phyloP scores from a whole-genome alignment of 2,797 vertebrate genomes.

The Phrynocephalus vlangalii region DNA sequence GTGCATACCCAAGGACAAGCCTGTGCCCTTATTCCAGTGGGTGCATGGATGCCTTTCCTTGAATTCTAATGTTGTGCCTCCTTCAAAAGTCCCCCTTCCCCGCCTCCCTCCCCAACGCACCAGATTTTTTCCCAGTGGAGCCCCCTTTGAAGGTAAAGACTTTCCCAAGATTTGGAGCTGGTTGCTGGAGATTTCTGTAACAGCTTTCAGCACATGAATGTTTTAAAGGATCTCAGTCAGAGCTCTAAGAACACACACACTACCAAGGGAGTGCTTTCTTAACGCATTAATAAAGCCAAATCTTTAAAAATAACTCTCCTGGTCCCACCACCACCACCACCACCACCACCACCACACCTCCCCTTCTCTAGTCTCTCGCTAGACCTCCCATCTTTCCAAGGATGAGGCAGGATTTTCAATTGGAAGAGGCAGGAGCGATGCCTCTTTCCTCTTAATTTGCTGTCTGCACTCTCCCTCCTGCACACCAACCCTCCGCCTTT shows the following conservation, averaged over 20 bases:
- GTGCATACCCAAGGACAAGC: background rate
- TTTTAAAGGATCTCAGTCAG: constrained; percentile 90
- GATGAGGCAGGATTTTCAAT: constrained; percentile 71
- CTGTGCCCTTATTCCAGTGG: background rate
- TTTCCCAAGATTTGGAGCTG: constrained; percentile 65
- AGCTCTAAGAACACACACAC: constrained; percentile 81
- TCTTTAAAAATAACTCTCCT: constrained; percentile 79
- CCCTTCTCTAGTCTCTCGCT: constrained; percentile 1
- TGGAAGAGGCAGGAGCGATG: constrained; percentile 60
- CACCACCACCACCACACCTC: constrained; percentile 27
- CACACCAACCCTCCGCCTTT: background rate
- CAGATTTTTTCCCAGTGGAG: constrained; percentile 51
- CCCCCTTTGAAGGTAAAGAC: constrained; percentile 67
- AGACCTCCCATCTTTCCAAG: constrained; percentile 55
- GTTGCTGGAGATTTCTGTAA: constrained; percentile 75
- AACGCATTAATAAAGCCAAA: constrained; percentile 88
- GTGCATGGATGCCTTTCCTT: background rate
- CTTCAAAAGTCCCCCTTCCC: background rate
- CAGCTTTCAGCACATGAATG: constrained; percentile 88
- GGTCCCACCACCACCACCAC: constrained; percentile 31
- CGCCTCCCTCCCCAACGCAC: constrained; percentile 28
- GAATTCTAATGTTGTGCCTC: background rate
- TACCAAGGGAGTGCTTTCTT: constrained; percentile 84
- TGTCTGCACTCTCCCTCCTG: constrained; percentile 45
- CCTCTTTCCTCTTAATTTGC: constrained; percentile 68